Conservation (phyloP, 2,113 vertebrate genomes). For the Thinocorus orbignyianus region DNA sequence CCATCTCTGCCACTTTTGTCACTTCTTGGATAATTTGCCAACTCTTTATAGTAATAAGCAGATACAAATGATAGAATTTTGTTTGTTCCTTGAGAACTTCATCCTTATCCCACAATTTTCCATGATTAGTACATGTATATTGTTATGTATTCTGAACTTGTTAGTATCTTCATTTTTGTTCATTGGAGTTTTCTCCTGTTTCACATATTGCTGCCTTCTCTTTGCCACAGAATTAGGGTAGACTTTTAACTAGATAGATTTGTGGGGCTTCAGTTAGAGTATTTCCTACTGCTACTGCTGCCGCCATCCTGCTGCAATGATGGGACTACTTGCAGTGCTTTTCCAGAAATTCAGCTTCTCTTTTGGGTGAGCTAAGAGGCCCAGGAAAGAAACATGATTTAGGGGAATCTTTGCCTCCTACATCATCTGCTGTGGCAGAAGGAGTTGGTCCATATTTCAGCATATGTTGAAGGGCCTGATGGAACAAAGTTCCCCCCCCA, state of each 20-base stretch:
- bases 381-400: neutral
- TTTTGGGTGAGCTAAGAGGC: neutral
- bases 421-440: neutral
- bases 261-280: neutral
- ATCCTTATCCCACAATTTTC: neutral
- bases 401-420: neutral
- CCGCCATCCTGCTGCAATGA: neutral
- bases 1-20: neutral
- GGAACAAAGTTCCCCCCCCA: neutral
- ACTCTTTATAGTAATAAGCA: neutral
- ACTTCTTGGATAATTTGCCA: neutral
- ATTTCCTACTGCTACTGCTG: neutral
- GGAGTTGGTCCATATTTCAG: neutral
- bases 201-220: neutral
- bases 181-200: neutral
- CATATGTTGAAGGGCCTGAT: neutral
- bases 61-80: neutral
- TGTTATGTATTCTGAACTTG: neutral
- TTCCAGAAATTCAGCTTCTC: neutral
- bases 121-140: neutral
- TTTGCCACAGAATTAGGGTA: neutral
- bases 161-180: neutral
- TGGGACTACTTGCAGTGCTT: neutral
- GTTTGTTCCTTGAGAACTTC: neutral
- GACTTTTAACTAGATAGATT: neutral